phyloP scores from a whole-genome alignment of 2,888 invertebrate genomes.

The Listrodromus nycthemerus region DNA sequence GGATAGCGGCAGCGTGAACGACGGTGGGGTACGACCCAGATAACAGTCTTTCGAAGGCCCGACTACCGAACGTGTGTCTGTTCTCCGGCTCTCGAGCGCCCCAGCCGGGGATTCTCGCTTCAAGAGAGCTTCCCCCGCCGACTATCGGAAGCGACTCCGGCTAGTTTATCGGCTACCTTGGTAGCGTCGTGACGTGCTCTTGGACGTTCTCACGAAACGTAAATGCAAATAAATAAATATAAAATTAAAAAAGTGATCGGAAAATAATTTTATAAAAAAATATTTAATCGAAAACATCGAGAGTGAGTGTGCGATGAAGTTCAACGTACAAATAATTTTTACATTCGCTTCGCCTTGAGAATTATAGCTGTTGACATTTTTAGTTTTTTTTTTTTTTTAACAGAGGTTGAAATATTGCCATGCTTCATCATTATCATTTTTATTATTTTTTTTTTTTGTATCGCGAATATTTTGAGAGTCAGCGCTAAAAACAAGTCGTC shows the following conservation, averaged over 20 bases:
- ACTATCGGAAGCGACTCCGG: slow-evolving; percentile 64
- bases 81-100: slow-evolving; percentile 35
- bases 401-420: neutral
- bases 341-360: slow-evolving; percentile 47
- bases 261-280: slow-evolving; percentile 1
- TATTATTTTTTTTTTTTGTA: neutral
- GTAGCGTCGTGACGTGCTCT: slow-evolving; percentile 73
- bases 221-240: neutral
- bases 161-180: slow-evolving; percentile 81
- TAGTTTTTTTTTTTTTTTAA: neutral
- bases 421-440: neutral
- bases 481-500: neutral
- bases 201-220: slow-evolving; percentile 48
- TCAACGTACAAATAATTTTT: neutral
- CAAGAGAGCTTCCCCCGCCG: slow-evolving; percentile 26
- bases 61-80: slow-evolving; percentile 70
- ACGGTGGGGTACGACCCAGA: slow-evolving; percentile 82
- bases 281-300: neutral
- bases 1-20: slow-evolving; percentile 31
- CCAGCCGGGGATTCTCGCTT: slow-evolving; percentile 52
- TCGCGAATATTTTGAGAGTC: neutral
- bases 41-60: slow-evolving; percentile 81
- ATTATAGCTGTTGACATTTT: slow-evolving; percentile 25
- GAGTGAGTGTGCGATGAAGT: slow-evolving; percentile 45
- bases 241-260: slow-evolving; percentile 6